Base-by-base conservation (phyloP, 2,797 vertebrate genomes). In the Crocidura indochinensis region DNA sequence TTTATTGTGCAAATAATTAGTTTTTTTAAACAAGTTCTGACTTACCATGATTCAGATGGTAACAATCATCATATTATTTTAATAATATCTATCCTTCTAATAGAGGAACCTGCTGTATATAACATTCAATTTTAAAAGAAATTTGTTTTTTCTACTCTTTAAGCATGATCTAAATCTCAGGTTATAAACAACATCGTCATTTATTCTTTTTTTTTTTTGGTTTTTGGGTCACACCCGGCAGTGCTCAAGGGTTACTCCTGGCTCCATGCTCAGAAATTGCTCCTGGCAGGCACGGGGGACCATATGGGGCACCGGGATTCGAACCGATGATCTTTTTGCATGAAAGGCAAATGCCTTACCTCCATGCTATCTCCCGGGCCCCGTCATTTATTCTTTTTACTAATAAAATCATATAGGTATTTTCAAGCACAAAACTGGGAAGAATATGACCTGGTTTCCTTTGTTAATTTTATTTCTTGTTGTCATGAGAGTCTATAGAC, bases 1-100 rank as follows among this genome's bases (percentile, higher is more conserved):
- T 69, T 60, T 88, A 81, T 68, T 9, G 0, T 65, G 46, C 8
- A 91, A 84, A 88, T 77, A 90, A 72, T 84, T 56, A 51, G n/a
- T 29, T 60, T 87, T 90, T 80, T 84, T 24, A 83, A 47, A 22
- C 24, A 94, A 92, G 79, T 86, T 78, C 69, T 78, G 24, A 91
- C 56, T 94, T 47, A 76, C 38, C 56, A 88, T 71, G 65, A 56
- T 29, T 60, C 60, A 88, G 62, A 64, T 47, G 53, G 8, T 44
- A 79, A 86, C 11, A 77, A 90, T 67, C 20, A 81, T 72, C 20
- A 56, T 84, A 85, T 86, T 26, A 22, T 65, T 82, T 94, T 75
- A n/a, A 0, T 82, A 38, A 49, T 6, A 67, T 14, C 64, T 71
- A 8, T 75, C 22, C 94, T 92, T 82, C 26, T 29, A 91, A 1